Conservation (phyloP, 1,140 invertebrate species). For the Drosophila arizonae region DNA sequence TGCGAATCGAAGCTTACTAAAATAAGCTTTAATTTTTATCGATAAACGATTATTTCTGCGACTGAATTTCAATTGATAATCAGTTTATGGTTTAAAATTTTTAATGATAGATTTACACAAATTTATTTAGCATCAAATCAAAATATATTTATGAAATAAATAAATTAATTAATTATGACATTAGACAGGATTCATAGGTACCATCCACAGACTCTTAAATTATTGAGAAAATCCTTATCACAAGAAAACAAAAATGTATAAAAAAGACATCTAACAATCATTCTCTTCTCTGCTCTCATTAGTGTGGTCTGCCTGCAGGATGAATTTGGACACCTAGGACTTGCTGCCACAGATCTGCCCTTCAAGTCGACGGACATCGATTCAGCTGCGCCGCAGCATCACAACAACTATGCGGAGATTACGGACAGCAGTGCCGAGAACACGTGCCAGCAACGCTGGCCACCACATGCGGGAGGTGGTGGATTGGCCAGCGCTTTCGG, state of each 20-base stretch:
- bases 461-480: constrained; percentile 75
- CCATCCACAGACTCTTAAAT: too few species aligned
- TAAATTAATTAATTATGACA: too few species aligned
- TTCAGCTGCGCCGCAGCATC: constrained; percentile 51
- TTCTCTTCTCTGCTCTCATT: not conserved
- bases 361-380: constrained; percentile 80
- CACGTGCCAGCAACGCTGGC: constrained; percentile 82
- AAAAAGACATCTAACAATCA: not conserved
- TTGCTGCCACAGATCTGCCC: constrained; percentile 80
- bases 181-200: too few species aligned
- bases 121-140: too few species aligned
- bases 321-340: constrained; percentile 85
- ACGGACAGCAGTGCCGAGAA: constrained; percentile 81
- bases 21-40: not conserved
- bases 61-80: not conserved
- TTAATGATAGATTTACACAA: too few species aligned
- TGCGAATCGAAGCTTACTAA: constrained; percentile 5
- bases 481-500: constrained; percentile 64
- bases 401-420: constrained; percentile 77
- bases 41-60: not conserved
- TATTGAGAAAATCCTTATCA: too few species aligned
- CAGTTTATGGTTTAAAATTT: not conserved
- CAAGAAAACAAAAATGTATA: too few species aligned
- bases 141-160: too few species aligned
- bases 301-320: constrained; percentile 88